Percentiles rank a stretch among this genome's conserved stretches.
These are phyloP conservation scores for Orchestia grillus DNA, from an alignment of 1,140 invertebrate species.

Conservation along the genomic window DNA sequence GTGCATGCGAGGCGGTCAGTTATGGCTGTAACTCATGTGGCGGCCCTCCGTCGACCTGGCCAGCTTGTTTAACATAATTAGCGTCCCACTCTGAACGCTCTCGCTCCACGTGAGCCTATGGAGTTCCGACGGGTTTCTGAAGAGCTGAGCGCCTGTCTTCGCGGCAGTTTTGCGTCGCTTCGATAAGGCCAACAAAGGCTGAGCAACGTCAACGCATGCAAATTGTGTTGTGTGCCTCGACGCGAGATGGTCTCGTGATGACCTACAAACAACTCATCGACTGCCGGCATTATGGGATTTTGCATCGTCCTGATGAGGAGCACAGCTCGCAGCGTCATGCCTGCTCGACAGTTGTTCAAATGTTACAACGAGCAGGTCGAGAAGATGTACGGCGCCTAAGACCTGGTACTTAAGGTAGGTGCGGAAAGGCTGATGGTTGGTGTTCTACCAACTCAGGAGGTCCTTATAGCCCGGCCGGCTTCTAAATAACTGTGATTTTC, in stretches of 20 bases:
- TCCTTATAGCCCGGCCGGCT: not conserved
- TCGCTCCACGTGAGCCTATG: not conserved
- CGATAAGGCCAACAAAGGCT: not conserved
- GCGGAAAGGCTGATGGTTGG: constrained; percentile 31
- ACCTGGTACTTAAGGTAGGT: constrained; percentile 11
- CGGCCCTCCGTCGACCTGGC: not conserved
- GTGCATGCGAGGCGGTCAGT: not conserved
- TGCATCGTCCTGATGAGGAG: not conserved
- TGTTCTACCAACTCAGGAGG: constrained; percentile 10
- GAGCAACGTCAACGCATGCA: not conserved
- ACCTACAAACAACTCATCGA: not conserved
- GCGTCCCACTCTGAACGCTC: not conserved
- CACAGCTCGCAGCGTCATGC: too few species aligned
- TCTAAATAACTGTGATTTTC: constrained; percentile 36
- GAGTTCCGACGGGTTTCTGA: not conserved
- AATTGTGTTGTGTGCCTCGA: not conserved
- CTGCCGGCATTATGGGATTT: not conserved
- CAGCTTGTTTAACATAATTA: constrained; percentile 47
- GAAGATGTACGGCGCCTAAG: not conserved
- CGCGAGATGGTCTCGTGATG: not conserved
- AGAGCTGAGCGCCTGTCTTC: not conserved
- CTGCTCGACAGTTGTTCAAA: not conserved
- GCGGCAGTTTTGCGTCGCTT: not conserved
- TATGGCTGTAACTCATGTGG: not conserved
- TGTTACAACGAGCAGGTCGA: not conserved